Evolutionary conservation across 2,888 invertebrate genomes (phyloP), one percentile per base, ranked within the genome.

Genomic region (Volucella inflata): DNA sequence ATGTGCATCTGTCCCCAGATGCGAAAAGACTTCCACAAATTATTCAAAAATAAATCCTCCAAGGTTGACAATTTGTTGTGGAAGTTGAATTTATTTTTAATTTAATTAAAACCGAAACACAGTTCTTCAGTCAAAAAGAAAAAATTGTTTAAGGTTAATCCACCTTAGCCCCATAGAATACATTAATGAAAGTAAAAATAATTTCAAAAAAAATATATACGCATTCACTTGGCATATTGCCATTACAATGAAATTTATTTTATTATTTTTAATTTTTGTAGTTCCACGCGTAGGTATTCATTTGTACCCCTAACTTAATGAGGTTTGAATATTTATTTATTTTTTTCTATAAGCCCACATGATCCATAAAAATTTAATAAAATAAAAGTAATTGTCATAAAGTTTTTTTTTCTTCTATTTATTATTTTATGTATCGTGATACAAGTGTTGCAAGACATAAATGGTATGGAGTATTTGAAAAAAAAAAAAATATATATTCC

Each of bases 231-330:
- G 77, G 77, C 77, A 46, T 1, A 8, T 0, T 21, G 77, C 77
- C 77, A 77, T 62, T 77, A 62, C 40, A 55, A 53, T 14, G 17
- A 53, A 67, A 44, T 55, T 59, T 40, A 59, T 71, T 48, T 21
- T 30, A n/a, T 30, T 30, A 30, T 6, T 30, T 30, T 30, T 30
- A 30, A 30, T 30, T 30, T 30, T 30, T 30, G 30, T 30, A 30
- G 30, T 30, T 30, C 30, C 30, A 30, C 30, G 30, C 30, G 30
- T 6, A 44, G n/a, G 14, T 46, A 11, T 53, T 42, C 30, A 16
- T 16, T 21, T 16, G 8, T 67, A 30, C 59, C 14, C 38, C 38
- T 55, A 55, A 38, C 38, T 55, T 38, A 38, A 14, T 30, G 55
- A 21, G 62, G 16, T 62, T 36, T 64, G 21, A 46, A 14, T 36